These are phyloP conservation scores for Chaetorhynchus papuensis DNA, from an alignment of 2,113 vertebrate species.

Conservation along the genomic window DNA sequence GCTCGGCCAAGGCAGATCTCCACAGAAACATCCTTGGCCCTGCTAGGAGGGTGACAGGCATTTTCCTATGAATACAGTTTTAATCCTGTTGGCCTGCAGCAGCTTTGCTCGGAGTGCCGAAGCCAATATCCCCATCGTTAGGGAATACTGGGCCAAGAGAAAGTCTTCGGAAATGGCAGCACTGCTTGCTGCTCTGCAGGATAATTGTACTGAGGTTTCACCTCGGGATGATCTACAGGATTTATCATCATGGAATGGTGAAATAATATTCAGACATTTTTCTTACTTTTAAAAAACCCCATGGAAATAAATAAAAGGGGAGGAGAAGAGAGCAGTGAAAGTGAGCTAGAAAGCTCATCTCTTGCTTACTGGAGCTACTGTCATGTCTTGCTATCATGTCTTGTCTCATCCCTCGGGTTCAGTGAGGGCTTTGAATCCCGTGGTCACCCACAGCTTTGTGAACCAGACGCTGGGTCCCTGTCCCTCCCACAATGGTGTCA, in stretches of 20 bases:
- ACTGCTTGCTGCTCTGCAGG: background rate
- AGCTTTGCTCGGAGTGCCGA: background rate
- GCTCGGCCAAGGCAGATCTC: background rate
- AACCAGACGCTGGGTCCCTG: fast-evolving
- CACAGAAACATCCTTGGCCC: background rate
- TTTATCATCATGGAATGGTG: background rate
- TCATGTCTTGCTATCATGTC: too few relatives aligned
- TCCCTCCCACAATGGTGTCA: background rate
- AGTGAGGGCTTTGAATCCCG: background rate
- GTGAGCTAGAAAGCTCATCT: background rate
- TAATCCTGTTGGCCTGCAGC: background rate
- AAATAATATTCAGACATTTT: background rate
- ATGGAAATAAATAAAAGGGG: background rate
- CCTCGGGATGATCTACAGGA: background rate
- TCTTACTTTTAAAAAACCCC: background rate
- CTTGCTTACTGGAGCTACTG: background rate
- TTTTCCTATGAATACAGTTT: background rate
- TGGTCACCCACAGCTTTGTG: background rate
- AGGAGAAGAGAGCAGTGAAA: background rate
- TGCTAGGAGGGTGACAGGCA: background rate
- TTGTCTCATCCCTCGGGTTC: background rate
- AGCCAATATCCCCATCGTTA: background rate
- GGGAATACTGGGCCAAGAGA: background rate
- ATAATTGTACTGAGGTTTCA: background rate
- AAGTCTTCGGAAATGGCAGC: background rate